phyloP scores from a whole-genome alignment of 2,888 invertebrate species.

The Polylopha cassiicola region DNA sequence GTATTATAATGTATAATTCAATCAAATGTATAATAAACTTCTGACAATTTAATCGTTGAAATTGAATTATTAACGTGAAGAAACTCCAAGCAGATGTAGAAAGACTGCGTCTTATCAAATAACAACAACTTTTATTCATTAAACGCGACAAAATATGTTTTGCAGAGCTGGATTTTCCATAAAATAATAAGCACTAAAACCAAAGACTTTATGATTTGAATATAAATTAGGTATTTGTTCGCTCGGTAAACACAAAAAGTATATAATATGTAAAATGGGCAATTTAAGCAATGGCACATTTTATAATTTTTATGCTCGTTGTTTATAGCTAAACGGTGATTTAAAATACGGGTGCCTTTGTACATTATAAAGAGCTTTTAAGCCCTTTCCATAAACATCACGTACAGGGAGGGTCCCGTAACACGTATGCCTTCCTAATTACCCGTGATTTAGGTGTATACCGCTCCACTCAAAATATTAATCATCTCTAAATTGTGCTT shows the following conservation, averaged over 20 bases:
- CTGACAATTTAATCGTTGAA: too few relatives aligned
- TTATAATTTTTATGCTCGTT: constrained; percentile 23
- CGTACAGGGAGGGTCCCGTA: constrained; percentile 38
- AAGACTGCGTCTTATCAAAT: constrained; percentile 8
- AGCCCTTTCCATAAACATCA: constrained; percentile 52
- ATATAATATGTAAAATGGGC: too few relatives aligned
- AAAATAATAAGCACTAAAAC: too few relatives aligned
- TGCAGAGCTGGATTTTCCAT: too few relatives aligned
- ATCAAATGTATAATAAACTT: too few relatives aligned
- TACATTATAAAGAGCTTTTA: constrained; percentile 52
- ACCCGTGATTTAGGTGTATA: constrained; percentile 59
- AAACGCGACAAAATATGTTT: constrained; percentile 8
- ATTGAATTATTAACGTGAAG: too few relatives aligned
- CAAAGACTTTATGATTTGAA: too few relatives aligned
- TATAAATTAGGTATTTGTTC: too few relatives aligned
- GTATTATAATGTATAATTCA: too few relatives aligned
- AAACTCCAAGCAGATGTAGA: too few relatives aligned
- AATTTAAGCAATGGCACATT: constrained; percentile 3
- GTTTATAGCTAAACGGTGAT: constrained; percentile 43
- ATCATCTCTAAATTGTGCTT: constrained; percentile 5
- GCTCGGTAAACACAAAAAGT: too few relatives aligned
- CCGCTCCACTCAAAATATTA: constrained; percentile 26
- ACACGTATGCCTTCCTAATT: constrained; percentile 53
- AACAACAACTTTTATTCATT: too few relatives aligned
- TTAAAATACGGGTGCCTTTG: constrained; percentile 27